Evolutionary conservation across 2,888 invertebrate species (phyloP), one percentile per base, ranked within the genome.

Genomic region (Orthosia incerta): DNA sequence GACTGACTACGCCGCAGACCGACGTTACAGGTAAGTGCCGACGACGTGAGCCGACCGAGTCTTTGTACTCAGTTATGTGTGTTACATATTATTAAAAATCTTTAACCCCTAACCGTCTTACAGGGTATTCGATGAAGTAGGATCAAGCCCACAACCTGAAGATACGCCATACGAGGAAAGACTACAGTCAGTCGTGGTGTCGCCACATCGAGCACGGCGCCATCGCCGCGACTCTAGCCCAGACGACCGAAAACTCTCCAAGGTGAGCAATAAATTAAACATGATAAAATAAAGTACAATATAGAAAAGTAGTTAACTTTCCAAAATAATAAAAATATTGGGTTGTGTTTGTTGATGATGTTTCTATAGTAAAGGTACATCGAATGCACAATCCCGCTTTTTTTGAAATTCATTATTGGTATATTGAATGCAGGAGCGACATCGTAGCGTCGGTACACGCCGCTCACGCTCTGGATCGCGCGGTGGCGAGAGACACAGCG

Each of bases 161-260:
- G 98, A 88, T 26, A 87, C 91, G 50, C 89, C 98, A 74, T 95
- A 93, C 75, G 96, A 96, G 69, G 96, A 95, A 66, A 89, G 95
- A 66, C 90, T 97, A 73, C 97, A 97, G 87, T 97, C 96, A 67
- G 97, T 97, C 31, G 97, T 97, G 69, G 97, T 95, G 26, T 96
- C 94, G 82, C 97, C 94, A 86, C 96, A 92, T 90, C 95, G 90
- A 85, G 93, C 93, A 46, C 92, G 96, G 61, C 92, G 94, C 68
- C 95, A 96, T 79, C 92, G 95, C 16, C 93, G 95, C 71, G 98
- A 98, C 85, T 98, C 98, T 16, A 97, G 98, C 76, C 98, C 98
- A 0, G 99, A 98, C 39, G 95, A 95, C 66, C 89, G 94, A 13
- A 95, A 94, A 88, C 95, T 93, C 84, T 95, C 95, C 20, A 95